Conservation (phyloP, 1,140 invertebrate genomes). For the Leucophenga varia region DNA sequence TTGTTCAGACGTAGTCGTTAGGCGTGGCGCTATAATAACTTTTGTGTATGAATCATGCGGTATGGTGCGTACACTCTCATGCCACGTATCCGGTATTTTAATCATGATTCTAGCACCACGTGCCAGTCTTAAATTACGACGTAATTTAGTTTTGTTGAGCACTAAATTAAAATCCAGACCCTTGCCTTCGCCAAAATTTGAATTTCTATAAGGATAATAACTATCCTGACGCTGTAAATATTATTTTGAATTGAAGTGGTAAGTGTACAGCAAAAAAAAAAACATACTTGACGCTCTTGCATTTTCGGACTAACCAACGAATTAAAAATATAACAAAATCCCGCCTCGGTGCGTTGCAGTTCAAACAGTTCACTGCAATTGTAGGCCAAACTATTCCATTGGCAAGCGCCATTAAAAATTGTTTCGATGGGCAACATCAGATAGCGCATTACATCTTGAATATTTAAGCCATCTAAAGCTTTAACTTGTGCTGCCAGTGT, state of each 20-base stretch:
- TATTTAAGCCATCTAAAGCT: conserved; percentile 25
- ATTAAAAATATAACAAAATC: conserved; percentile 41
- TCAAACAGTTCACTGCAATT: conserved; percentile 44
- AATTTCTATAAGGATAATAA: conserved; percentile 33
- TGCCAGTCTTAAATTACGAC: neutral
- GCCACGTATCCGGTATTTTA: conserved; percentile 42
- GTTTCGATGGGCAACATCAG: conserved; percentile 22
- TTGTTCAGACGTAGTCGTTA: conserved; percentile 20
- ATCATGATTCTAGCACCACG: conserved; percentile 38
- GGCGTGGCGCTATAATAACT: conserved; percentile 25
- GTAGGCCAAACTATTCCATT: conserved; percentile 22
- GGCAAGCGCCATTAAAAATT: conserved; percentile 22
- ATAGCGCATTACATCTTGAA: conserved; percentile 22
- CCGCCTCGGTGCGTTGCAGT: conserved; percentile 39
- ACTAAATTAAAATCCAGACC: conserved; percentile 28
- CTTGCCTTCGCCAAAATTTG: conserved; percentile 27
- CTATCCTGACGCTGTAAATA: conserved; percentile 25
- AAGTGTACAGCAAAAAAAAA: neutral
- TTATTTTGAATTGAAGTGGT: no score
- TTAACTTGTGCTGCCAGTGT: conserved; percentile 9
- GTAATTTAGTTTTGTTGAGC: conserved; percentile 19
- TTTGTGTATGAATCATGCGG: conserved; percentile 25
- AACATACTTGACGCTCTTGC: neutral
- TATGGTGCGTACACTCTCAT: conserved; percentile 20
- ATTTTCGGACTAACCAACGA: conserved; percentile 21